A percentile compares a stretch with the other conserved stretches of the same genome.
These are phyloP conservation scores for Capitulum mitella DNA, from an alignment of 2,888 invertebrate genomes.

Conservation along the genomic window DNA sequence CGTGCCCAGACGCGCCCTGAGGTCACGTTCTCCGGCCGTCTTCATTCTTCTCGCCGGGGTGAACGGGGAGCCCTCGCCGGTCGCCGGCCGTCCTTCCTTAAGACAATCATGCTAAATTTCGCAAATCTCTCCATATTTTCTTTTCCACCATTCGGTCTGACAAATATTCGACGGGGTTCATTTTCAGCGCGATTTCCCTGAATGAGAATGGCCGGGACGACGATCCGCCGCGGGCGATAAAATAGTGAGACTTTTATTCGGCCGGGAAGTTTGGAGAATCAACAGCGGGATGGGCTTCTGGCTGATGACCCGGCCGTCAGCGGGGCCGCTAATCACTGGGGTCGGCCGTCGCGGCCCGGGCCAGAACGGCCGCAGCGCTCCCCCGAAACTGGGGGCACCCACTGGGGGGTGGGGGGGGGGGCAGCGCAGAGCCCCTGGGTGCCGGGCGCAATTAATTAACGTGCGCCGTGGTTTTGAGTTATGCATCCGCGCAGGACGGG, in stretches of 20 bases:
- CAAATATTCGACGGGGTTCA: constrained; percentile 18
- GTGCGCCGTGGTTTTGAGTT: neutral
- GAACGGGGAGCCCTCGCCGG: neutral
- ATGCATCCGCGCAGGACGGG: neutral
- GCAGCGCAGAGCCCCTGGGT: too few relatives aligned
- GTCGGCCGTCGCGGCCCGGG: too few relatives aligned
- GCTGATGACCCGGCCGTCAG: neutral
- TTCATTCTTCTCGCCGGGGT: neutral
- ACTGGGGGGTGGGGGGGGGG: too few relatives aligned
- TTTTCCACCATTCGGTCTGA: constrained; percentile 7
- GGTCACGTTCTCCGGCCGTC: neutral
- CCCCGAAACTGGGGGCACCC: too few relatives aligned
- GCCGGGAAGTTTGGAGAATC: neutral
- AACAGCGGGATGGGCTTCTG: neutral
- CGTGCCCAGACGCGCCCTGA: neutral
- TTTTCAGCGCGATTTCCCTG: constrained; percentile 22
- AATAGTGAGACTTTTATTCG: constrained; percentile 23
- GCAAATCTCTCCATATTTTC: constrained; percentile 23
- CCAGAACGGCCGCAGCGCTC: too few relatives aligned
- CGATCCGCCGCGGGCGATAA: neutral
- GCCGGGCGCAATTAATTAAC: neutral
- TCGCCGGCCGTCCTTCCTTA: constrained; percentile 8
- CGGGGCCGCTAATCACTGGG: too few relatives aligned
- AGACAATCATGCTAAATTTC: constrained; percentile 25
- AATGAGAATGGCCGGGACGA: neutral